Base-by-base conservation (phyloP, 1,140 invertebrate genomes). In the Homarus americanus region DNA sequence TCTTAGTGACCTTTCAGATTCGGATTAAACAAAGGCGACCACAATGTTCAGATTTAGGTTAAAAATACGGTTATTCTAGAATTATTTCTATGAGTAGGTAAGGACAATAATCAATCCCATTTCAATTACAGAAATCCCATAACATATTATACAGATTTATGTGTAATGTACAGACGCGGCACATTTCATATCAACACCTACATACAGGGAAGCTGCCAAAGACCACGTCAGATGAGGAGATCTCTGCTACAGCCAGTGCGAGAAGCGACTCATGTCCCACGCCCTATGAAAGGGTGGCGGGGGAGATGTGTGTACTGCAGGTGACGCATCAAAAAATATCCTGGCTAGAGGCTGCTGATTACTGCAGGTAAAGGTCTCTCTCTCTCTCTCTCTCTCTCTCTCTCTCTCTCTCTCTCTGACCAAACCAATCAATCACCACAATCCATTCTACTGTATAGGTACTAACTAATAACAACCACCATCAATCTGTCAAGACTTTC, bases 311-410 rank as follows among this genome's bases (percentile, higher is more conserved):
- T 34, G 36, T 85, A 20, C 17, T 75, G 41, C 36, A 53, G 28
- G 58, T 85, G 15, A 85, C 83, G 17, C 36, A 75, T 32, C 40
- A 34, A n/a, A 85, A 85, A 15, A 24, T 75, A 4, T 75, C 10
- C 2, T 85, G 83, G 83, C 15, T n/a, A 17, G 69, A 85, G 0
- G 83, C 83, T 34, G 20, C 40, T 10, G 69, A 85, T 24, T 49
- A 49, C 40, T 85, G 83, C 83, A 85, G 72, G 83, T 85, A 41
- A 28, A n/a, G 9, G 12, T 34, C 15, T 32, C 72, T 75, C 3
- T 28, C 72, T 75, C 28, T 34, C 32, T 38, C 73, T 76, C 73
- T 76, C 32, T 34, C 32, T 36, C 32, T 76, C 73, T 76, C 34
- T 38, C 36, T 34, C 32, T 34, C 32, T 75, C 72, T 75, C 32